Conservation (phyloP, 2,888 invertebrate genomes). For the Drosophila setosimentum region DNA sequence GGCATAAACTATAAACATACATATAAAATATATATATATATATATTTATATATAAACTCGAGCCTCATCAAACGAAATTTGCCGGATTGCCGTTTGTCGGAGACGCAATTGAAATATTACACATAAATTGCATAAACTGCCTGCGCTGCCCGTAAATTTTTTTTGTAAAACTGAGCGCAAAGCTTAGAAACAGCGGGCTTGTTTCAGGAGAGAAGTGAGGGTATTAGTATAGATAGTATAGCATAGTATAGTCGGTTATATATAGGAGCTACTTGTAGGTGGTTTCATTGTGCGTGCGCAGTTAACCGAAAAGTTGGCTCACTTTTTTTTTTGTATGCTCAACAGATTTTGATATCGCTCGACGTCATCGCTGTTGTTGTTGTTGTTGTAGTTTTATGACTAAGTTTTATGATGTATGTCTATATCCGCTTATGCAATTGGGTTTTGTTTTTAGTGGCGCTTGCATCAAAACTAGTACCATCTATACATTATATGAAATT, state of each 20-base stretch:
- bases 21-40: neutral
- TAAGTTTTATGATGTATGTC: conserved; percentile 38
- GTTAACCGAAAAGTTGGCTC: conserved; percentile 69
- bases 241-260: neutral
- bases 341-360: conserved; percentile 32
- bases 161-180: conserved; percentile 14
- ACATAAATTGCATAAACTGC: conserved; percentile 74
- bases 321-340: conserved; percentile 38
- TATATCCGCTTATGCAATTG: conserved; percentile 40
- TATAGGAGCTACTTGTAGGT: conserved; percentile 4
- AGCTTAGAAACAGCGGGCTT: neutral
- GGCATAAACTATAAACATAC: conserved; percentile 18
- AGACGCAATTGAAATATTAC: conserved; percentile 76
- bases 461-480: conserved; percentile 20
- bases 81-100: conserved; percentile 54
- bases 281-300: conserved; percentile 72
- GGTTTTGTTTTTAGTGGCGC: conserved; percentile 11
- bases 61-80: conserved; percentile 62
- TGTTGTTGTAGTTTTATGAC: conserved; percentile 34
- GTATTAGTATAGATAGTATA: neutral
- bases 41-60: neutral
- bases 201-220: neutral
- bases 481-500: neutral
- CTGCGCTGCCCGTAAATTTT: conserved; percentile 57
- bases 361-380: conserved; percentile 2